Conservation (phyloP, 2,888 invertebrate species). For the Cremastobaeus sp. region DNA sequence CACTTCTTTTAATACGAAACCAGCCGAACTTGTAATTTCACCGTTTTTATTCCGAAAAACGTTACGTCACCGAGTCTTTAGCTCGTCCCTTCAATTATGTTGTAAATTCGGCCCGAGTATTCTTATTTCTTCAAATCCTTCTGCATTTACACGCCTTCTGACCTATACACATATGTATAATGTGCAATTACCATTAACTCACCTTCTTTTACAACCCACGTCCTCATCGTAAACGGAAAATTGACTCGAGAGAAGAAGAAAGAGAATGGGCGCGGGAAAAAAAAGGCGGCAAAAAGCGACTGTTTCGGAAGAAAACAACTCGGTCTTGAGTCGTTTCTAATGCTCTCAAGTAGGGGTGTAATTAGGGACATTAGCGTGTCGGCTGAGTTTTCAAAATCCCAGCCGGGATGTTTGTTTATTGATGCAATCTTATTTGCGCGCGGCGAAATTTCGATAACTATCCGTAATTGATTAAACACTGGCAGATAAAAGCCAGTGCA, state of each 20-base stretch:
- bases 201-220: conserved; percentile 60
- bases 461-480: conserved; percentile 31
- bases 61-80: conserved; percentile 54
- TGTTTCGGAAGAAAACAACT: conserved; percentile 47
- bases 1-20: neutral
- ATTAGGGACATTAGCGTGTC: conserved; percentile 68
- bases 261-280: neutral
- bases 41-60: conserved; percentile 51
- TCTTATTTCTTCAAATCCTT: conserved; percentile 58
- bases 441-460: conserved; percentile 13
- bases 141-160: conserved; percentile 59
- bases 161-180: conserved; percentile 56
- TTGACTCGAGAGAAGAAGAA: conserved; percentile 42
- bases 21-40: conserved; percentile 43
- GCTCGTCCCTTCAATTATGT: conserved; percentile 54
- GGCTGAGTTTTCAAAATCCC: conserved; percentile 45
- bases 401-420: conserved; percentile 37
- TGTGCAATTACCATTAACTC: conserved; percentile 62
- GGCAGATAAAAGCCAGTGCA: conserved; percentile 15
- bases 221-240: conserved; percentile 62
- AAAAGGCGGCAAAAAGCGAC: conserved; percentile 30
- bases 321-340: conserved; percentile 47
- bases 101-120: conserved; percentile 51
- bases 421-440: conserved; percentile 37
- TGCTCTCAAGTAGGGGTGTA: conserved; percentile 66